Percentiles rank a stretch among this genome's conserved stretches.
Evolutionary conservation across 2,113 vertebrate genomes (phyloP).

Genomic region (Siniperca knerii): DNA sequence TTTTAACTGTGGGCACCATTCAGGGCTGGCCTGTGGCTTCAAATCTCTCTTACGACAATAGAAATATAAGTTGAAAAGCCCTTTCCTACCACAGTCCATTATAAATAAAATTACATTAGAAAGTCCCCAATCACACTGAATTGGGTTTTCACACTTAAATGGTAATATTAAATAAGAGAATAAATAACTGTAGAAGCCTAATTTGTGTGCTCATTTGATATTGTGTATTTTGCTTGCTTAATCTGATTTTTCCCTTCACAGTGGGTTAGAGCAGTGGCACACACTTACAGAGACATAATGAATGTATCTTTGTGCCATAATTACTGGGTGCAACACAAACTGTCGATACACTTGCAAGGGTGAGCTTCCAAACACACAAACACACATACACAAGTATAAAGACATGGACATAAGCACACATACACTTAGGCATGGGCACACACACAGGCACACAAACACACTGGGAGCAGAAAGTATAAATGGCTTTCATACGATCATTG

Average conservation of each 20-base stretch:
- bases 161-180: slow-evolving; percentile 56
- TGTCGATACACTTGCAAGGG: slow-evolving; percentile 60
- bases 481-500: slow-evolving; percentile 53
- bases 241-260: slow-evolving; percentile 50
- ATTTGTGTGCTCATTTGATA: slow-evolving; percentile 55
- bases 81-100: slow-evolving; percentile 23
- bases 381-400: slow-evolving; percentile 8
- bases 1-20: slow-evolving; percentile 9
- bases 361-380: not conserved
- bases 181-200: slow-evolving; percentile 43
- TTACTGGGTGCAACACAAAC: slow-evolving; percentile 58
- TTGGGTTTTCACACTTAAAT: slow-evolving; percentile 59
- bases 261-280: slow-evolving; percentile 44
- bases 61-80: slow-evolving; percentile 15
- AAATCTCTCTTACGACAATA: slow-evolving; percentile 9
- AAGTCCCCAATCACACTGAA: slow-evolving; percentile 38
- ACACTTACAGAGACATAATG: slow-evolving; percentile 62
- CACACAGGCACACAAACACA: slow-evolving; percentile 8
- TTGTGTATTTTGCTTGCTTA: slow-evolving; percentile 55
- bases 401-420: slow-evolving; percentile 15
- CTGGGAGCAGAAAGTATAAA: slow-evolving; percentile 36
- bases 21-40: slow-evolving; percentile 12
- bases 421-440: not conserved
- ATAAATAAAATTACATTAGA: slow-evolving; percentile 46
- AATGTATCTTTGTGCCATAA: slow-evolving; percentile 63